Evolutionary conservation across 2,113 vertebrate genomes (phyloP).

Genomic region (Proterorhinus semilunaris): DNA sequence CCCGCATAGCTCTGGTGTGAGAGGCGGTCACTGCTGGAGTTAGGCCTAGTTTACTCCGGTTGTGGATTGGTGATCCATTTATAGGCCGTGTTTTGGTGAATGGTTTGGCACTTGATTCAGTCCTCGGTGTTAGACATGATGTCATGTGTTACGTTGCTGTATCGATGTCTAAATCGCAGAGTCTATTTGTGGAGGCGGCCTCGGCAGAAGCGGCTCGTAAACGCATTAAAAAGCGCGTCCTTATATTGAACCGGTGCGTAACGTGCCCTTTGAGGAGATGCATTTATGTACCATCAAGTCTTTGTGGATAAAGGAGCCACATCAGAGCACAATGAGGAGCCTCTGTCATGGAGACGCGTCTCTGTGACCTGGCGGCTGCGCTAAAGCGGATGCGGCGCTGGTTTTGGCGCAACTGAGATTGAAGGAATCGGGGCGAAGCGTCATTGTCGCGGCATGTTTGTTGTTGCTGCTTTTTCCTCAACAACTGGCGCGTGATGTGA

Average conservation of each 20-base stretch:
- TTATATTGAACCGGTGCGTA: background rate
- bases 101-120: background rate
- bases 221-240: background rate
- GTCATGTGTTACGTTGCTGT: background rate
- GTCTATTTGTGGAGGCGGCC: background rate
- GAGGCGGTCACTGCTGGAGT: background rate
- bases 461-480: conserved; percentile 47
- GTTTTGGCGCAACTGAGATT: conserved; percentile 15
- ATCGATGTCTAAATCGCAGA: background rate
- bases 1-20: background rate
- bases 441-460: conserved; percentile 34
- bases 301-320: background rate
- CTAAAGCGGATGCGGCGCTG: background rate
- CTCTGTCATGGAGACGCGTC: background rate
- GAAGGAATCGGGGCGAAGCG: conserved; percentile 33
- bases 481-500: conserved; percentile 61
- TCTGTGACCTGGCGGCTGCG: background rate
- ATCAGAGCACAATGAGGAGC: conserved; percentile 1
- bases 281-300: background rate
- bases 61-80: background rate
- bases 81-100: background rate
- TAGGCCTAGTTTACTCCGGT: background rate
- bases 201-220: background rate
- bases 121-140: background rate
- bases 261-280: background rate